Conservation (phyloP, 2,113 vertebrate genomes). For the Saimiri boliviensis region DNA sequence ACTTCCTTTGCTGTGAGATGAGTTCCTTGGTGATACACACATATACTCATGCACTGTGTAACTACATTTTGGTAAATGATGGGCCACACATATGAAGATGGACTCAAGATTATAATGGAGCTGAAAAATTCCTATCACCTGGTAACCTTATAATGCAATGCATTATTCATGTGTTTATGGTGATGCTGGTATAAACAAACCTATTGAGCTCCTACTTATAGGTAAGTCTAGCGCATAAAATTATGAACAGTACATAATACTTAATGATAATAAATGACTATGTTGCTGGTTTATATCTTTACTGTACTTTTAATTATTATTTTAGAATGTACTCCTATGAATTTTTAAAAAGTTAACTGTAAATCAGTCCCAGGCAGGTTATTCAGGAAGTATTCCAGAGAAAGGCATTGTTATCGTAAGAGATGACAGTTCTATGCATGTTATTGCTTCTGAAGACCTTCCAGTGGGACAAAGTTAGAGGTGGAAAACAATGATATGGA, state of each 20-base stretch:
- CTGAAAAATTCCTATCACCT: not conserved
- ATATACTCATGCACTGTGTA: not conserved
- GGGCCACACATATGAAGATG: not conserved
- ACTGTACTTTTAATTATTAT: not conserved
- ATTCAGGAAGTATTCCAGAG: not conserved
- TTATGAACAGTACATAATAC: not conserved
- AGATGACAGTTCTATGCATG: not conserved
- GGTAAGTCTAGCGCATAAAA: not conserved
- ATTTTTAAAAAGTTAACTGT: not conserved
- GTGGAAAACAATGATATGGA: not conserved
- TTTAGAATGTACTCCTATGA: not conserved
- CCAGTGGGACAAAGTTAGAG: not conserved
- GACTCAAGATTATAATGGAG: not conserved
- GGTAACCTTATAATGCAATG: not conserved
- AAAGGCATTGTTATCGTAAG: not conserved
- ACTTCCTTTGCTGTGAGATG: not conserved
- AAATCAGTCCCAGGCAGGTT: not conserved
- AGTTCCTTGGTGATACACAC: not conserved
- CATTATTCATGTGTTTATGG: not conserved
- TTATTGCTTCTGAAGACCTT: not conserved
- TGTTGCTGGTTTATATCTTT: not conserved
- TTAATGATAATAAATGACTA: not conserved
- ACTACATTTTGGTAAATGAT: not conserved
- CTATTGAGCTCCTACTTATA: not conserved
- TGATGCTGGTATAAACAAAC: not conserved